These are phyloP conservation scores for Synergus japonicus DNA, from an alignment of 2,888 invertebrate species.

Conservation along the genomic window DNA sequence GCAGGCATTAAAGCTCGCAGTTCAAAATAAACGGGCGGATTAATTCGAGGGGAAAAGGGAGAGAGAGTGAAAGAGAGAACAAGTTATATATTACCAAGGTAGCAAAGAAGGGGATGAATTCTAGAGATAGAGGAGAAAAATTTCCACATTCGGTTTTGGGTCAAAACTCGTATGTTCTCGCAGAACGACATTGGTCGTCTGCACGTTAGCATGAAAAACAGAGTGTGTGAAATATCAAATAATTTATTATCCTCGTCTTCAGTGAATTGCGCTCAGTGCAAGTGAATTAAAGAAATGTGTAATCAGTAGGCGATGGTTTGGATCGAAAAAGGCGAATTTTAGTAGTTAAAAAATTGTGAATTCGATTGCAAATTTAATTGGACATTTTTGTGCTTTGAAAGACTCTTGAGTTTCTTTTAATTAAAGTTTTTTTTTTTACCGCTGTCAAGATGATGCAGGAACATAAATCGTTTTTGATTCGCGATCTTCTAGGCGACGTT, in stretches of 20 bases:
- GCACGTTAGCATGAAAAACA: constrained; percentile 61
- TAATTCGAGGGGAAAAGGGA: constrained; percentile 67
- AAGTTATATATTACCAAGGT: background rate
- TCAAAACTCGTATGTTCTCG: constrained; percentile 44
- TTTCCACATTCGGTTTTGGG: constrained; percentile 11
- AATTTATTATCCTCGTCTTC: background rate
- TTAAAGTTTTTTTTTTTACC: background rate
- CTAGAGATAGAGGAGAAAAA: constrained; percentile 34
- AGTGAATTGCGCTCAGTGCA: background rate
- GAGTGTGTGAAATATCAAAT: background rate
- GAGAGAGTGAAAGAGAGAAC: constrained; percentile 42
- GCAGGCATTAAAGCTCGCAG: constrained; percentile 71
- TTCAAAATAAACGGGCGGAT: constrained; percentile 76
- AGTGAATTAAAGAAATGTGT: constrained; percentile 9
- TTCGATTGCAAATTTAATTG: background rate
- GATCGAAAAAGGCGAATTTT: background rate
- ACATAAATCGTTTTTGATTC: constrained; percentile 89
- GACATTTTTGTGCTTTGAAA: background rate
- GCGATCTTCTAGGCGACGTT: constrained; percentile 90
- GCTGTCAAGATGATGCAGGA: constrained; percentile 72
- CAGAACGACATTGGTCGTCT: constrained; percentile 66
- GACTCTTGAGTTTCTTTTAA: background rate
- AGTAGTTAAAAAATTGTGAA: background rate
- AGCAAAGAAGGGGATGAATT: constrained; percentile 13
- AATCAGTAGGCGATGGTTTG: background rate